A percentile compares a stretch with the other conserved stretches of the same genome.
Evolutionary conservation across 2,888 invertebrate species (phyloP).

Genomic region (Leucoma salicis): DNA sequence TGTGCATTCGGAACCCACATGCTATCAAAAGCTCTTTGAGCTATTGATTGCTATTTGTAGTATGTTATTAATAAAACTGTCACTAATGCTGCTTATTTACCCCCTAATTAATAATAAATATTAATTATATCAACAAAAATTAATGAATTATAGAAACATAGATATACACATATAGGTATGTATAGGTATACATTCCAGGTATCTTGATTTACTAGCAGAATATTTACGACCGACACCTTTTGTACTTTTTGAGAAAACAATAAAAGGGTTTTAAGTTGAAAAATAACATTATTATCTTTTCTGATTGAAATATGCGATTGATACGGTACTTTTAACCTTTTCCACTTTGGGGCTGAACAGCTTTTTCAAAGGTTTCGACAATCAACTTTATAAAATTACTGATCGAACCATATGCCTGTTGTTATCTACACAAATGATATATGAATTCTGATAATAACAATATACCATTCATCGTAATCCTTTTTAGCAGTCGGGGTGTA

Average conservation of each 20-base stretch:
- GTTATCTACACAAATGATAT: slow-evolving; percentile 40
- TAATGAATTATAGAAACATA: background rate
- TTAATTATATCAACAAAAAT: background rate
- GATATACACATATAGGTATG: too few species aligned
- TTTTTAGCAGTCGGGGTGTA: slow-evolving; percentile 35
- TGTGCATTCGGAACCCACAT: slow-evolving; percentile 51
- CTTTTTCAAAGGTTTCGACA: slow-evolving; percentile 31
- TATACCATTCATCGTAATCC: slow-evolving; percentile 38
- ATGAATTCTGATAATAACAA: slow-evolving; percentile 40
- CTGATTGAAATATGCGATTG: slow-evolving; percentile 45
- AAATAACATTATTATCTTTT: slow-evolving; percentile 51
- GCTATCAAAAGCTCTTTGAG: slow-evolving; percentile 57
- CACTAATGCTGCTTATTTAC: slow-evolving; percentile 26
- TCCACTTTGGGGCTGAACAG: slow-evolving; percentile 48
- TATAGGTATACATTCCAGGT: too few species aligned
- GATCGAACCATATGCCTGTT: slow-evolving; percentile 26
- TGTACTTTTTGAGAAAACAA: slow-evolving; percentile 36
- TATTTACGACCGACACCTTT: slow-evolving; percentile 30
- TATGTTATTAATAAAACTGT: slow-evolving; percentile 48
- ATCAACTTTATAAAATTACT: slow-evolving; percentile 29
- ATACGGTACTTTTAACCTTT: slow-evolving; percentile 47
- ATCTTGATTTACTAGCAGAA: slow-evolving; percentile 8
- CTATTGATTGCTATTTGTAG: slow-evolving; percentile 68
- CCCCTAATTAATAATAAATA: background rate
- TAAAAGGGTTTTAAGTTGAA: slow-evolving; percentile 35